Conservation (phyloP, 2,888 invertebrate species). For the Drosophila gaucha region DNA sequence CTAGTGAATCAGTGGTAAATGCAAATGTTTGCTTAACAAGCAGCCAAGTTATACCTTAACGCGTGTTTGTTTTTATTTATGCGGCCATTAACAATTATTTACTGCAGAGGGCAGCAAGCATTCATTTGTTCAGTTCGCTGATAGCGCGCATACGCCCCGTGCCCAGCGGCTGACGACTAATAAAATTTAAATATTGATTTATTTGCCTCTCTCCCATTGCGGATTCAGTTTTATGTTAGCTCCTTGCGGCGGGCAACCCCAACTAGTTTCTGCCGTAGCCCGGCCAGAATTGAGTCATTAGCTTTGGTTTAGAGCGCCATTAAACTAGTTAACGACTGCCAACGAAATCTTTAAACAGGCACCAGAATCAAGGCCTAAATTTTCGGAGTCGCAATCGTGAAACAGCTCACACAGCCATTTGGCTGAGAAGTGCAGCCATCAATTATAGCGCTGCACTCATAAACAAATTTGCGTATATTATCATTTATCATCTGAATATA, state of each 20-base stretch:
- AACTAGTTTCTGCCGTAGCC: no score
- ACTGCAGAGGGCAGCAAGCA: slow-evolving; percentile 23
- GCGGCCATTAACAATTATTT: slow-evolving; percentile 69
- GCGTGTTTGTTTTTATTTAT: slow-evolving; percentile 46
- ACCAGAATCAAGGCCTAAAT: slow-evolving; percentile 4
- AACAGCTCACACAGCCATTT: slow-evolving; percentile 10
- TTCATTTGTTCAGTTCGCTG: slow-evolving; percentile 32
- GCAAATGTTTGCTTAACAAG: slow-evolving; percentile 59
- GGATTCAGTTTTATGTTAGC: slow-evolving; percentile 43
- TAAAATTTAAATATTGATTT: slow-evolving; percentile 64
- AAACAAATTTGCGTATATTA: slow-evolving; percentile 71
- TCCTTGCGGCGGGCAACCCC: no score
- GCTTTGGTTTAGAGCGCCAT: slow-evolving; percentile 62
- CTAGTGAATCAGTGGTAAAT: slow-evolving; percentile 44
- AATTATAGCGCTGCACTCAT: slow-evolving; percentile 58
- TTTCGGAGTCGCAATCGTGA: slow-evolving; percentile 11
- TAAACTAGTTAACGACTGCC: slow-evolving; percentile 61
- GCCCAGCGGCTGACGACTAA: slow-evolving; percentile 20
- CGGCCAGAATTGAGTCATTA: slow-evolving; percentile 74
- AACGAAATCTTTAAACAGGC: slow-evolving; percentile 9
- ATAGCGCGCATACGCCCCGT: slow-evolving; percentile 59
- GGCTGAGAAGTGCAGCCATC: slow-evolving; percentile 44
- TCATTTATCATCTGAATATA: slow-evolving; percentile 60
- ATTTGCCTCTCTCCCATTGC: slow-evolving; percentile 26
- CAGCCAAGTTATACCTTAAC: slow-evolving; percentile 29